Base-by-base conservation (phyloP, 2,113 vertebrate species). In the Hirundichthys speculiger region DNA sequence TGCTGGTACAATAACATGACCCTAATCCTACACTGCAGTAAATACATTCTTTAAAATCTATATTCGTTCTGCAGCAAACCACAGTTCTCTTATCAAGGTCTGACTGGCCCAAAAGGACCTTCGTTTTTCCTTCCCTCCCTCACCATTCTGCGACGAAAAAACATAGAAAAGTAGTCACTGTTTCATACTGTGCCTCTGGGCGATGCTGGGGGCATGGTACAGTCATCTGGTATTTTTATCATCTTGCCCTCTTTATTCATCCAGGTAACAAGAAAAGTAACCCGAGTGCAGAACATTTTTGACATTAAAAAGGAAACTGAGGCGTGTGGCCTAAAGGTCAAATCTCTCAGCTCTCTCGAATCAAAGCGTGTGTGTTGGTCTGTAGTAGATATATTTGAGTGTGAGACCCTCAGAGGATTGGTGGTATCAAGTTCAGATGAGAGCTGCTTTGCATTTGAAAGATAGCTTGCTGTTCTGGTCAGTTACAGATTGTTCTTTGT, bases 1-100 rank as follows among this genome's bases (percentile, higher is more conserved):
- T 61, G 78, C 82, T 49, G 82, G 5, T 78, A 72, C 71, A 79
- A 86, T 82, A 76, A 79, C 76, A 63, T 85, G 81, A 85, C 87
- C 89, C 68, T 84, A 90, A 89, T 90, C 84, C 78, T 45, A 24
- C 78, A 76, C 67, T 55, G 62, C 65, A 48, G 73, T 20, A 79
- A 86, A 77, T 71, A 64, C 64, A 69, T 72, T 76, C 72, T 80
- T 77, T 42, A 69, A 75, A 77, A 80, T 50, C 41, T 66, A 58
- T 68, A 71, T 71, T 60, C 79, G 52, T 59, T 13, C 61, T 20
- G 60, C 58, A 57, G 63, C 25, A 46, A 78, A 46, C 52, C 56
- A 19, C 2, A 11, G 45, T 56, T 59, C 49, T 67, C 55, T 27
- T 51, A 47, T 73, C 57, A n/a, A 52, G 16, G 30, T 21, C 1